Percentiles rank a stretch among this genome's conserved stretches.
Conservation (phyloP, 2,113 vertebrate species). For the Galeopterus variegatus region DNA sequence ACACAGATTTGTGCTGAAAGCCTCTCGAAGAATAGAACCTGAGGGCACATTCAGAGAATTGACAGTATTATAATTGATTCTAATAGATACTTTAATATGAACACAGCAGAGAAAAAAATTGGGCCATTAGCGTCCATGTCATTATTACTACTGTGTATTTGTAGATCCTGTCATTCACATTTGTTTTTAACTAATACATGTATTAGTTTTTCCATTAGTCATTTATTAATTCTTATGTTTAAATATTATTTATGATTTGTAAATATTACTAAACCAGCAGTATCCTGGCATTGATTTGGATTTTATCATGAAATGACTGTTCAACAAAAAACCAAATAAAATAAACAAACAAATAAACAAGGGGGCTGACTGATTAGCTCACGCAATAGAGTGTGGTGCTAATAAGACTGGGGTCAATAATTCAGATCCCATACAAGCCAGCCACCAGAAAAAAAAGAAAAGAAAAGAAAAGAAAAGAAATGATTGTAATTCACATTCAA, state of each 20-base stretch:
- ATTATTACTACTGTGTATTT: conserved; percentile 54
- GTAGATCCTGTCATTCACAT: conserved; percentile 40
- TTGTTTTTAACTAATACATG: conserved; percentile 33
- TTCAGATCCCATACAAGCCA: too few species aligned
- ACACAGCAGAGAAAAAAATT: conserved; percentile 57
- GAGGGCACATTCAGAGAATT: conserved; percentile 65
- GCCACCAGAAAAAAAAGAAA: too few species aligned
- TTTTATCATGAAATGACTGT: conserved; percentile 47
- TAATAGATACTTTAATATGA: conserved; percentile 66
- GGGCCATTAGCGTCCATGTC: conserved; percentile 28
- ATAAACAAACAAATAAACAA: too few species aligned
- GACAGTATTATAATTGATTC: conserved; percentile 58
- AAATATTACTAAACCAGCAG: conserved; percentile 46
- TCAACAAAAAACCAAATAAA: too few species aligned
- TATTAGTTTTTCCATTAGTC: not conserved
- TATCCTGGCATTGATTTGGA: conserved; percentile 35
- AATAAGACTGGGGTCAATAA: too few species aligned
- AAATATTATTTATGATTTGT: conserved; percentile 49
- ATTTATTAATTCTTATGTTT: conserved; percentile 52
- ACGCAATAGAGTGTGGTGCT: too few species aligned
- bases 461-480: too few species aligned
- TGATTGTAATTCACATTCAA: conserved; percentile 46
- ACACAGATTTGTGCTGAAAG: conserved; percentile 38
- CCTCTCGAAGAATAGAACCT: conserved; percentile 50
- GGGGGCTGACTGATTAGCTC: too few species aligned